Conservation (phyloP, 2,113 vertebrate species). For the Corythaixoides concolor region DNA sequence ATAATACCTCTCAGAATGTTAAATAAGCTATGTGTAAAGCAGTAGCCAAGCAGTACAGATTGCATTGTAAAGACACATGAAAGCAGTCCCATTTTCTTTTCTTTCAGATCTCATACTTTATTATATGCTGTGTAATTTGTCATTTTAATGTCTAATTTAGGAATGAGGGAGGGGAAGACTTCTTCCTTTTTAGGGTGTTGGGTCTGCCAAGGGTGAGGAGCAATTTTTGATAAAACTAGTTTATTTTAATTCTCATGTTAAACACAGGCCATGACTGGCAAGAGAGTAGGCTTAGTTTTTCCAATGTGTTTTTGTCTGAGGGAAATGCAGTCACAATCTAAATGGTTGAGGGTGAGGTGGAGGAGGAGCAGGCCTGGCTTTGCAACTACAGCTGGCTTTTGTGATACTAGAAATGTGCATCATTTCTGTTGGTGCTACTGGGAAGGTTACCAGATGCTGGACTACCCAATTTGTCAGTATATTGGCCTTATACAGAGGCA, state of each 20-base stretch:
- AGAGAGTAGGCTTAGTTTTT: not conserved
- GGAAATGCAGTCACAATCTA: not conserved
- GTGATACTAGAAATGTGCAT: too few species aligned
- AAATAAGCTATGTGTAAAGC: not conserved
- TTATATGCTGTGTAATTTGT: not conserved
- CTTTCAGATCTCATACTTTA: not conserved
- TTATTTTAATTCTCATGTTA: not conserved
- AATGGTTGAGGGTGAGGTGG: not conserved
- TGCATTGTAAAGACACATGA: not conserved
- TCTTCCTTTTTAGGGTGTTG: not conserved
- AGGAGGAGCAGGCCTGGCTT: not conserved
- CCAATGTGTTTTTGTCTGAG: not conserved
- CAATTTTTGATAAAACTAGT: not conserved
- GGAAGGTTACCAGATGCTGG: not conserved
- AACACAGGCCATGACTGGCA: not conserved
- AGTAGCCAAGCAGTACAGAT: not conserved
- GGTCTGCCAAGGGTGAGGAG: not conserved
- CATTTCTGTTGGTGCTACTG: not conserved
- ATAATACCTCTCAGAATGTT: not conserved
- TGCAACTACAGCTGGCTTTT: not conserved
- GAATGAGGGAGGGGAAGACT: not conserved
- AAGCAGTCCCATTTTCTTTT: not conserved
- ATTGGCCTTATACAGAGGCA: too few species aligned
- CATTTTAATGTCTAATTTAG: not conserved
- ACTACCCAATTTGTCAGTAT: not conserved